Evolutionary conservation across 2,888 invertebrate genomes (phyloP), one percentile per base, ranked within the genome.

Genomic region (Spilarctia lutea): DNA sequence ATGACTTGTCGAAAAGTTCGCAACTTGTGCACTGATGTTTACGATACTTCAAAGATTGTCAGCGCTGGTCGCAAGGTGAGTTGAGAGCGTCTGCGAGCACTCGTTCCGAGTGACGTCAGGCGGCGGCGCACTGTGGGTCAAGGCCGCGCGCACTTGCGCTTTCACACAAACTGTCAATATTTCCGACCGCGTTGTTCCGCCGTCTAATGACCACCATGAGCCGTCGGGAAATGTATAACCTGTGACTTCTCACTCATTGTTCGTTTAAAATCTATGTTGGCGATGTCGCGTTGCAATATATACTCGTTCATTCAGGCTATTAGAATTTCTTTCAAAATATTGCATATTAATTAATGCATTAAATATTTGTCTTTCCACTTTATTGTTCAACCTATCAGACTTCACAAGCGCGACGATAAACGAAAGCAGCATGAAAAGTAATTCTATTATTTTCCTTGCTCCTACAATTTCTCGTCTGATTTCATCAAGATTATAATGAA

Each of bases 71-170:
- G n/a, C 39, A 39, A 56, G 20, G 30, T 48, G 30, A 45, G 24
- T 3, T 35, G 71, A 71, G 45, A 60, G 66, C 10, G 52, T 52
- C 52, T 48, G 60, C 33, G 42, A 3, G 71, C 10, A 3, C 24
- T 33, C 18, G 18, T 30, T 33, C 30, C 45, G 68, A 33, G 74
- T 71, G 75, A 71, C 73, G 75, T 77, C 69, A 67, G 65, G 45
- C 16, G 71, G 33, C 70, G 30, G 27, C 20, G 73, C 69, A 33
- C 33, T 35, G 69, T 73, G 76, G 82, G 79, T 78, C 83, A 81
- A 81, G 86, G 82, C 73, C 79, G 71, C 73, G 35, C 33, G 45
- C 70, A 75, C 30, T 69, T 56, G 65, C 75, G 67, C 73, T 66
- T 73, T 73, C 74, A 33, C 75, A 39, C 71, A 48, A 45, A 67